Percentiles rank a stretch among this genome's conserved stretches.
phyloP scores from a whole-genome alignment of 1,140 invertebrate genomes.

The Mylabris phalerata region DNA sequence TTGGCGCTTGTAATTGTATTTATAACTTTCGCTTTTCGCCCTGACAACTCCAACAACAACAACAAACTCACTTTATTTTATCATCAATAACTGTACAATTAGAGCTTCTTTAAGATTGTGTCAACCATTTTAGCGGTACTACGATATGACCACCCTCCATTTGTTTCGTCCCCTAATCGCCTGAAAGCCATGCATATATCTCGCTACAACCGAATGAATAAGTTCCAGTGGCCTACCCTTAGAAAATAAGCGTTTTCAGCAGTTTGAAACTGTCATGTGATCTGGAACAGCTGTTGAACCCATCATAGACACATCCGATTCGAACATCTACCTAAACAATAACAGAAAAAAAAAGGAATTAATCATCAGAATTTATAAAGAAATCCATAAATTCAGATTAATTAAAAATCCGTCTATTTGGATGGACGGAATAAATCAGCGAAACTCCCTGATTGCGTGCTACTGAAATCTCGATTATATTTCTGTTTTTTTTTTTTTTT shows the following conservation, averaged over 20 bases:
- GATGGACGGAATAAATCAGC: too few species aligned
- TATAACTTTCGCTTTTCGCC: constrained; percentile 7
- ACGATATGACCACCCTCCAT: neutral
- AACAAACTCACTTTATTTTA: too few species aligned
- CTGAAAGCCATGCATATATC: neutral
- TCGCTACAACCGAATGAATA: neutral
- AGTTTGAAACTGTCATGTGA: constrained; percentile 15
- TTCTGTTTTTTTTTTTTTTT: too few species aligned
- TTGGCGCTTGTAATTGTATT: constrained; percentile 10
- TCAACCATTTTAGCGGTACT: constrained; percentile 1
- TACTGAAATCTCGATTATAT: too few species aligned
- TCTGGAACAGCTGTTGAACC: constrained; percentile 10
- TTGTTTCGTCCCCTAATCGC: constrained; percentile 1
- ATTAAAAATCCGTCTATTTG: too few species aligned
- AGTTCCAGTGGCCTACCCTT: neutral
- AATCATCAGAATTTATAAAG: too few species aligned
- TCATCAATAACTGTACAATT: too few species aligned
- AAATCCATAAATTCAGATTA: too few species aligned
- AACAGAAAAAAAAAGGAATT: too few species aligned
- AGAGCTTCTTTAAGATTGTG: too few species aligned
- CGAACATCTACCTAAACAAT: too few species aligned
- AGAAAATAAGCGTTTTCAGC: neutral
- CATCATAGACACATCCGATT: constrained; percentile 3
- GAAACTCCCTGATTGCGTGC: neutral
- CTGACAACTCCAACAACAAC: too few species aligned